A percentile compares a stretch with the other conserved stretches of the same genome.
These are phyloP conservation scores for Chelonoidis abingdonii DNA, from an alignment of 2,113 vertebrate species.

Conservation along the genomic window DNA sequence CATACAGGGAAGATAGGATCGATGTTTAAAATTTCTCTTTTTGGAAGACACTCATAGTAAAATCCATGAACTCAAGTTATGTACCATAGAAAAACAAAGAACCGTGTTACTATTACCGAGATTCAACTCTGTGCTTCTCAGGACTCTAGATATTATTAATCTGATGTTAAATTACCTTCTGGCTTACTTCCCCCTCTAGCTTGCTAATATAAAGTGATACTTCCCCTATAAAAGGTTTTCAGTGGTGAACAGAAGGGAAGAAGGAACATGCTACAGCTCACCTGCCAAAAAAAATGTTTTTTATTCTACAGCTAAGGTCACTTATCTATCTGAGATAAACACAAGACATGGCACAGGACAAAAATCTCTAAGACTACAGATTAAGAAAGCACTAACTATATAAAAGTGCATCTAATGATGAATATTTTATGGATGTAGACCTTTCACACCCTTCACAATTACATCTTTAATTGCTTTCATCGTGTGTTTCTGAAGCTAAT, in stretches of 20 bases:
- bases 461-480: background rate
- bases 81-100: background rate
- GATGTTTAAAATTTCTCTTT: background rate
- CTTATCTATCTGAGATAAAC: background rate
- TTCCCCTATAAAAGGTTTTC: background rate
- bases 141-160: background rate
- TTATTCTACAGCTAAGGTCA: background rate
- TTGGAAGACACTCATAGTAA: background rate
- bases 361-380: background rate
- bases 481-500: background rate
- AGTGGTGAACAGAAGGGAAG: background rate
- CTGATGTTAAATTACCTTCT: background rate
- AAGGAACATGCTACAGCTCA: accelerated
- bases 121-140: background rate
- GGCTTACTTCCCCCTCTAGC: background rate
- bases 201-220: background rate
- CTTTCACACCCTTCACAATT: accelerated
- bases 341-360: background rate
- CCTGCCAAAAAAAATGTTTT: background rate
- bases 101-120: background rate
- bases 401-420: background rate
- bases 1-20: background rate
- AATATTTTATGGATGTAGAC: background rate
- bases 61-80: background rate
- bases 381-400: background rate